A percentile compares a stretch with the other conserved stretches of the same genome.
phyloP scores from a whole-genome alignment of 1,140 invertebrate genomes.

The Temnothorax curvispinosus region DNA sequence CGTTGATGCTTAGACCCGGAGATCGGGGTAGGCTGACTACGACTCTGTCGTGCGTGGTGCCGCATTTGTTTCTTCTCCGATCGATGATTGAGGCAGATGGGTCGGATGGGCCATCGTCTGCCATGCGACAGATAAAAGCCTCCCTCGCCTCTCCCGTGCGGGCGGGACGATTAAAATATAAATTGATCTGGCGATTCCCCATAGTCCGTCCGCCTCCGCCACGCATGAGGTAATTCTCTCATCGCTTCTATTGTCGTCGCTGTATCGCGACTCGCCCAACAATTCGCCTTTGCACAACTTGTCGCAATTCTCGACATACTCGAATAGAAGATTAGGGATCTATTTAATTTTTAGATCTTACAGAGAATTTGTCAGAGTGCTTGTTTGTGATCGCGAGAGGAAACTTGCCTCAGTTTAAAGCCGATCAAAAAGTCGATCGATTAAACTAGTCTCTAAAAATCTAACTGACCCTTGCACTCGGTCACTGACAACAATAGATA shows the following conservation, averaged over 20 bases:
- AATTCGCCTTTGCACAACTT: neutral
- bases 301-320: neutral
- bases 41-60: conserved; percentile 52
- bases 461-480: neutral
- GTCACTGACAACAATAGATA: neutral
- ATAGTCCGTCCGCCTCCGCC: neutral
- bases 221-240: conserved; percentile 33
- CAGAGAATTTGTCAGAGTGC: neutral
- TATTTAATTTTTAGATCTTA: neutral
- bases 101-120: conserved; percentile 49
- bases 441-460: neutral
- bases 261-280: neutral
- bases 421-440: neutral
- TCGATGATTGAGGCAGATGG: conserved; percentile 53
- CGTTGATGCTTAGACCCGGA: conserved; percentile 22
- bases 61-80: conserved; percentile 51
- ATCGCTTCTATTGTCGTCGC: neutral
- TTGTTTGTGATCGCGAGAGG: too few species aligned
- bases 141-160: neutral
- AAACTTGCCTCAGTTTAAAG: neutral
- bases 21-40: conserved; percentile 12
- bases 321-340: neutral
- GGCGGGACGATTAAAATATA: conserved; percentile 50
- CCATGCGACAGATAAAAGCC: conserved; percentile 49
- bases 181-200: conserved; percentile 43